Conservation (phyloP, 2,888 invertebrate species). For the Microplitis deprimator region DNA sequence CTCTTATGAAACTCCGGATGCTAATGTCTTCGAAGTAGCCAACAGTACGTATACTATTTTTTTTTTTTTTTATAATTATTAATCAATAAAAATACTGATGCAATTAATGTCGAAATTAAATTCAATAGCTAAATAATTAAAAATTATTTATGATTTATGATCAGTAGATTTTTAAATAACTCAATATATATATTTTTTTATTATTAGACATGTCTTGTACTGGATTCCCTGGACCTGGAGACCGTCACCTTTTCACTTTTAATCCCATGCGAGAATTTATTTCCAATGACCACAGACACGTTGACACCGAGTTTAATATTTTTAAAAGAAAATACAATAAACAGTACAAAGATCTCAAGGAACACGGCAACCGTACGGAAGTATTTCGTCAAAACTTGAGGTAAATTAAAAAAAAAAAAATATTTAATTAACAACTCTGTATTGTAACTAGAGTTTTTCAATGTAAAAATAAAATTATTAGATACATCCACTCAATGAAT, state of each 20-base stretch:
- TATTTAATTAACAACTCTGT: slow-evolving; percentile 7
- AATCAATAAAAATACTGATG: not conserved
- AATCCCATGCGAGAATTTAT: slow-evolving; percentile 96
- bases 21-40: slow-evolving; percentile 80
- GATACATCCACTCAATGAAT: slow-evolving; percentile 86
- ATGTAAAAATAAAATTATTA: slow-evolving; percentile 56
- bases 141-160: too few species aligned
- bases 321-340: slow-evolving; percentile 84
- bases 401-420: slow-evolving; percentile 64
- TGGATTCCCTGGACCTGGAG: slow-evolving; percentile 90
- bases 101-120: not conserved
- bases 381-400: slow-evolving; percentile 90
- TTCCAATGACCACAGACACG: slow-evolving; percentile 79
- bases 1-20: slow-evolving; percentile 77
- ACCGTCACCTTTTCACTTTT: slow-evolving; percentile 83
- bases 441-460: slow-evolving; percentile 5
- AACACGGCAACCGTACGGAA: slow-evolving; percentile 81
- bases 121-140: too few species aligned
- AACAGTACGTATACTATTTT: slow-evolving; percentile 72
- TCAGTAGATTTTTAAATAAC: too few species aligned
- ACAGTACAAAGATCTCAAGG: slow-evolving; percentile 78
- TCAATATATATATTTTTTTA: slow-evolving; percentile 27
- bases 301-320: slow-evolving; percentile 82
- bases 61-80: not conserved
- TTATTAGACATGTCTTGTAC: slow-evolving; percentile 78